Evolutionary conservation across 2,113 vertebrate species (phyloP).

Genomic region (Chauna torquata): DNA sequence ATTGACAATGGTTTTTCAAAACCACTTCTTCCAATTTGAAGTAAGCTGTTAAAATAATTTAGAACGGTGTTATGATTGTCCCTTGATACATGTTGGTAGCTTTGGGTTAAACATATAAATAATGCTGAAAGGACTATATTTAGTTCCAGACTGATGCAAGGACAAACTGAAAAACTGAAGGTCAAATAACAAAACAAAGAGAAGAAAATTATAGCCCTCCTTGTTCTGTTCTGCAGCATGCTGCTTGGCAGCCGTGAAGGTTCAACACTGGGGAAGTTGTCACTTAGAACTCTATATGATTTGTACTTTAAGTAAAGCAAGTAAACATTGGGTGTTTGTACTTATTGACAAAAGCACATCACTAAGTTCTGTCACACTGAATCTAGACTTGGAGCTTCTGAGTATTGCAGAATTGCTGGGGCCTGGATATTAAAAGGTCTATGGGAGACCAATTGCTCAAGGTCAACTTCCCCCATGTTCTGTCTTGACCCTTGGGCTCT

Average conservation of each 20-base stretch:
- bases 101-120: constrained; percentile 70
- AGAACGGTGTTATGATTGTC: constrained; percentile 23
- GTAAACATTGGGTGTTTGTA: not conserved
- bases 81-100: constrained; percentile 15
- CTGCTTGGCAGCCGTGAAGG: constrained; percentile 60
- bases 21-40: constrained; percentile 40
- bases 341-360: constrained; percentile 16
- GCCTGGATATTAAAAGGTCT: not conserved
- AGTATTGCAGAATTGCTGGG: not conserved
- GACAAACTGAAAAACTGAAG: constrained; percentile 66
- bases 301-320: constrained; percentile 58
- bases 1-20: constrained; percentile 55
- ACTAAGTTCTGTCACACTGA: not conserved
- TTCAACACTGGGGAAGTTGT: constrained; percentile 57
- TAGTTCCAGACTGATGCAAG: constrained; percentile 54
- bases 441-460: not conserved
- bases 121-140: constrained; percentile 55
- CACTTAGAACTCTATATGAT: constrained; percentile 56
- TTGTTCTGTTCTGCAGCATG: constrained; percentile 51
- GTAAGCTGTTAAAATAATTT: constrained; percentile 63
- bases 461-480: not conserved
- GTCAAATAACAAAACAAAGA: constrained; percentile 66
- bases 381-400: not conserved
- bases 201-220: constrained; percentile 68
- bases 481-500: not conserved